These are phyloP conservation scores for Drosophila diplacantha DNA, from an alignment of 2,888 invertebrate genomes.

Conservation along the genomic window DNA sequence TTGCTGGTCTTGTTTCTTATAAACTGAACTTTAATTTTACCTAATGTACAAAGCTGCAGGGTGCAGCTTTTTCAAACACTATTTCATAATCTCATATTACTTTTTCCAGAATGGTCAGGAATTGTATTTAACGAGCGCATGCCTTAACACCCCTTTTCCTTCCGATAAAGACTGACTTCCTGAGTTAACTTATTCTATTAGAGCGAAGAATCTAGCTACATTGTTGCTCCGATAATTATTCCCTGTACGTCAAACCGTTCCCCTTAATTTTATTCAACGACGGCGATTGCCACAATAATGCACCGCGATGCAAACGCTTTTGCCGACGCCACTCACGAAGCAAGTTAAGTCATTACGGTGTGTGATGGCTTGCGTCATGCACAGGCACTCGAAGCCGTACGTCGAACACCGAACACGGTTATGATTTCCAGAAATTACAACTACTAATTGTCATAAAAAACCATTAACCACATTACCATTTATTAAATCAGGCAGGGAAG, in stretches of 20 bases:
- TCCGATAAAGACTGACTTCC: neutral
- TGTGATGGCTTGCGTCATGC: conserved; percentile 38
- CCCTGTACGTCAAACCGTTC: neutral
- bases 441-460: conserved; percentile 66
- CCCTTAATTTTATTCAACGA: conserved; percentile 24
- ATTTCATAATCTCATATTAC: too few relatives aligned
- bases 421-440: conserved; percentile 70
- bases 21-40: too few relatives aligned
- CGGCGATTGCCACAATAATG: conserved; percentile 2
- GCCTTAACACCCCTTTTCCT: neutral
- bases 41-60: too few relatives aligned
- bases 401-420: conserved; percentile 43
- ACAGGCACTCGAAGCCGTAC: conserved; percentile 32
- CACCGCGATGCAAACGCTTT: conserved; percentile 22
- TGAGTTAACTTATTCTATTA: conserved; percentile 16
- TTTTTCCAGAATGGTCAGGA: neutral
- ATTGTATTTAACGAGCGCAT: neutral
- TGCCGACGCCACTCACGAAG: conserved; percentile 22
- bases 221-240: conserved; percentile 24
- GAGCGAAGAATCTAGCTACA: conserved; percentile 15
- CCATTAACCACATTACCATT: conserved; percentile 62
- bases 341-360: conserved; percentile 34
- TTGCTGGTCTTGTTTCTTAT: too few relatives aligned
- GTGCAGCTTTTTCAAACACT: too few relatives aligned
- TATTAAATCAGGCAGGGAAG: conserved; percentile 63